These are phyloP conservation scores for Peromyscus polionotus DNA, from an alignment of 2,113 vertebrate species.

Conservation along the genomic window DNA sequence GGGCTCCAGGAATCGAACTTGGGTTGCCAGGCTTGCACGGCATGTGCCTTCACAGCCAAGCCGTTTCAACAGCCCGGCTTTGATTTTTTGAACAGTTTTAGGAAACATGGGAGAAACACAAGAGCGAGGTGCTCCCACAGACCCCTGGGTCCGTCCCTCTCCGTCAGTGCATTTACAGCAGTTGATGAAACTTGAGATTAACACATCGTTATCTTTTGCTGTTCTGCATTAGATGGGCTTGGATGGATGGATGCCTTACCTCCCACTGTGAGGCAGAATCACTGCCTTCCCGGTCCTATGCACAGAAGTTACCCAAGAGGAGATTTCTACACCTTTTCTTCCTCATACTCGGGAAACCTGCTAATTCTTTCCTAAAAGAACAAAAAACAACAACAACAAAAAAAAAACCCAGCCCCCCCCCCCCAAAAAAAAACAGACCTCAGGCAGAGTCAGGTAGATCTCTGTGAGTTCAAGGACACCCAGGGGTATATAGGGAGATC, in stretches of 20 bases:
- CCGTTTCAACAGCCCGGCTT: neutral
- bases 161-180: no score
- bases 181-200: neutral
- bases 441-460: neutral
- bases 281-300: neutral
- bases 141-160: accelerated
- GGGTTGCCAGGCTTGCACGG: neutral
- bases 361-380: neutral
- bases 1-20: neutral
- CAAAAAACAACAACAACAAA: neutral
- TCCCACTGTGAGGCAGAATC: neutral
- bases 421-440: no score
- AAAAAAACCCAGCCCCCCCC: no score
- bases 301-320: neutral
- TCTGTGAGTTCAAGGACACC: neutral
- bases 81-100: neutral
- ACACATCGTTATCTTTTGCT: neutral
- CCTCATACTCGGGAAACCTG: neutral
- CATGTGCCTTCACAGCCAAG: neutral
- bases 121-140: neutral
- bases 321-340: neutral
- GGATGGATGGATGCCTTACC: neutral
- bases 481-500: neutral
- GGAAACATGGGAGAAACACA: neutral
- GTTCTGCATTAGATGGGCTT: neutral